phyloP scores from a whole-genome alignment of 2,797 vertebrate species.

The Lophura swinhoii region DNA sequence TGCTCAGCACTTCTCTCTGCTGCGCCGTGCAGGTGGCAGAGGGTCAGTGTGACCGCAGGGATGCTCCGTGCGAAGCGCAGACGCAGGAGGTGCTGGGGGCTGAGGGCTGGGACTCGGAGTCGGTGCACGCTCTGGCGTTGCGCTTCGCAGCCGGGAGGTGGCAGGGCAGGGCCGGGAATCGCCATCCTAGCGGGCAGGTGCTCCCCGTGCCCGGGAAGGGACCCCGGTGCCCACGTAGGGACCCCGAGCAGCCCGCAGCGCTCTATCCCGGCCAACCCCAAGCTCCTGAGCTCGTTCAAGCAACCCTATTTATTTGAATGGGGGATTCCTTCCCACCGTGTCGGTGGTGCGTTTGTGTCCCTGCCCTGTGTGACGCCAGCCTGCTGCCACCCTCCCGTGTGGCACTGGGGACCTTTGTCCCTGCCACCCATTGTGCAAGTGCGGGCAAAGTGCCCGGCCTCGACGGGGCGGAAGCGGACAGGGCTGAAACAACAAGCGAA shows the following conservation, averaged over 20 bases:
- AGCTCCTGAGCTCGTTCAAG: not conserved
- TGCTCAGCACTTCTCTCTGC: not conserved
- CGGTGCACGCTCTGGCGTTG: not conserved
- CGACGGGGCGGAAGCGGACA: not conserved
- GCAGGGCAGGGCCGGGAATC: not conserved
- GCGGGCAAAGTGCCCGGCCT: not conserved
- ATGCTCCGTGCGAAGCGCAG: too few relatives aligned
- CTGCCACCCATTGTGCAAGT: not conserved
- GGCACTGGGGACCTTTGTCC: not conserved
- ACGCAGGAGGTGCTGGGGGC: too few relatives aligned
- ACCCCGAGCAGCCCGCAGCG: too few relatives aligned
- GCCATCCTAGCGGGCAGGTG: not conserved
- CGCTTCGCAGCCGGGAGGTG: constrained; percentile 27
- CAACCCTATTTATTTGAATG: rapidly evolving
- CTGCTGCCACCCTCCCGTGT: not conserved
- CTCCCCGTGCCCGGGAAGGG: too few relatives aligned
- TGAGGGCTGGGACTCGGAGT: not conserved
- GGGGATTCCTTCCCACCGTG: not conserved
- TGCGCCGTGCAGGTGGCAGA: not conserved
- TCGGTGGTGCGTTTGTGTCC: rapidly evolving
- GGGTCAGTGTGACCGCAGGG: not conserved
- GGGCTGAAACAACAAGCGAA: not conserved
- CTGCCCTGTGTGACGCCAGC: not conserved
- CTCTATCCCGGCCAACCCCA: not conserved
- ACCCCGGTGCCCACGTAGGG: not conserved